Percentiles rank a stretch among this genome's conserved stretches.
These are phyloP conservation scores for Esperia sulphurella DNA, from an alignment of 2,888 invertebrate genomes.

Conservation along the genomic window DNA sequence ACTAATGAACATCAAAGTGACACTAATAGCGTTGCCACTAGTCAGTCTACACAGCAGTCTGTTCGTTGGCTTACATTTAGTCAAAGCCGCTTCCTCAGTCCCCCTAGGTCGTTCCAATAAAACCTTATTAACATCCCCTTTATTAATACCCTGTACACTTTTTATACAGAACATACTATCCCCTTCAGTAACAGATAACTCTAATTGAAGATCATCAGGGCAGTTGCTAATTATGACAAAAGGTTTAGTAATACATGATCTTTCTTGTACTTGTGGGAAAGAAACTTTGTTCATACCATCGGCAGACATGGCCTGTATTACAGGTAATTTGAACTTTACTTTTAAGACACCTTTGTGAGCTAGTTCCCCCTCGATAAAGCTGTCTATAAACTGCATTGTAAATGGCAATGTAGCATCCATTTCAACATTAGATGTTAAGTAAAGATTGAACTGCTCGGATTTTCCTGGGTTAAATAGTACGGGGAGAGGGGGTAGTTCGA, in stretches of 20 bases:
- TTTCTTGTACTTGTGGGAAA: slow-evolving; percentile 52
- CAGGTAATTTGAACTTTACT: slow-evolving; percentile 54
- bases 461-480: slow-evolving; percentile 56
- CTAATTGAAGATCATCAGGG: slow-evolving; percentile 54
- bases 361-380: slow-evolving; percentile 47
- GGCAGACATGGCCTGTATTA: slow-evolving; percentile 57
- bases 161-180: slow-evolving; percentile 53
- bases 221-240: slow-evolving; percentile 64
- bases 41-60: slow-evolving; percentile 60
- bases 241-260: slow-evolving; percentile 37
- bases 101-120: slow-evolving; percentile 44
- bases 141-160: slow-evolving; percentile 60
- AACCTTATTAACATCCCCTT: slow-evolving; percentile 55
- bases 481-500: slow-evolving; percentile 60
- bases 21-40: slow-evolving; percentile 57
- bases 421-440: slow-evolving; percentile 55
- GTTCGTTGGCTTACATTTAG: slow-evolving; percentile 41
- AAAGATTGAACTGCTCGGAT: slow-evolving; percentile 47
- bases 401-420: slow-evolving; percentile 41
- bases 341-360: slow-evolving; percentile 44
- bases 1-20: slow-evolving; percentile 51
- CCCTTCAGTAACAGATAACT: slow-evolving; percentile 47
- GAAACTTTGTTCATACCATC: slow-evolving; percentile 56
- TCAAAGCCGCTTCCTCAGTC: slow-evolving; percentile 32
- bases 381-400: slow-evolving; percentile 50